These are phyloP conservation scores for Drosophila repletoides DNA, from an alignment of 1,140 invertebrate species.

Conservation along the genomic window DNA sequence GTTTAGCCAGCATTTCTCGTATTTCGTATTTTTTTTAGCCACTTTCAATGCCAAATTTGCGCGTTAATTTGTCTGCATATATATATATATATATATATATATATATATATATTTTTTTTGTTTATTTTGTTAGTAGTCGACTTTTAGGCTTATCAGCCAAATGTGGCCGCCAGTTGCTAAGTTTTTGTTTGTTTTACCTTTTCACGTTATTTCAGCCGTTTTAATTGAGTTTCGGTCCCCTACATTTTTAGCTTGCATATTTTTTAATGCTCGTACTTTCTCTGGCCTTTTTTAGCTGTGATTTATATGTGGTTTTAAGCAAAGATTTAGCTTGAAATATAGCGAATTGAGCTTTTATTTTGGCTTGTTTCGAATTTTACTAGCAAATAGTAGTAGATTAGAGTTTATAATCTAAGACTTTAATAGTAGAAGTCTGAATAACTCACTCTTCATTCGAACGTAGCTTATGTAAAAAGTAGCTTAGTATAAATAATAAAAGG, in stretches of 20 bases:
- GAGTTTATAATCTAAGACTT: too few relatives aligned
- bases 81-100: too few relatives aligned
- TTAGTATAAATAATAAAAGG: too few relatives aligned
- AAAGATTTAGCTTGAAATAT: conserved; percentile 9
- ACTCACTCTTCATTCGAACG: too few relatives aligned
- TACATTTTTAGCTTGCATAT: neutral
- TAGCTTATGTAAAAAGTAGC: too few relatives aligned
- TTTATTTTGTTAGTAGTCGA: conserved; percentile 10
- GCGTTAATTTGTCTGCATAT: conserved; percentile 36
- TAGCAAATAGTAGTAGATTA: too few relatives aligned
- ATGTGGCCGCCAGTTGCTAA: conserved; percentile 21
- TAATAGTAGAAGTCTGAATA: too few relatives aligned
- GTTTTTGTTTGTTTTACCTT: conserved; percentile 20
- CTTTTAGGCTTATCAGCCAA: conserved; percentile 37
- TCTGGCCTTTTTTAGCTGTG: neutral
- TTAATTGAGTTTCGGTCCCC: conserved; percentile 26
- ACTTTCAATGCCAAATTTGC: conserved; percentile 34
- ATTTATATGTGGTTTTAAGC: conserved; percentile 3
- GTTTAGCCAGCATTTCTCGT: conserved; percentile 11
- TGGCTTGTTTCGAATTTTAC: neutral
- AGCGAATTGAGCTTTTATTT: neutral
- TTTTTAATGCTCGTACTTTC: neutral
- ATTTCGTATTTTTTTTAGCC: conserved; percentile 6
- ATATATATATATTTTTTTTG: conserved; percentile 6
- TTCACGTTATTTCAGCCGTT: conserved; percentile 14